Conservation (phyloP, 2,888 invertebrate genomes). For the Lissonota sp. region DNA sequence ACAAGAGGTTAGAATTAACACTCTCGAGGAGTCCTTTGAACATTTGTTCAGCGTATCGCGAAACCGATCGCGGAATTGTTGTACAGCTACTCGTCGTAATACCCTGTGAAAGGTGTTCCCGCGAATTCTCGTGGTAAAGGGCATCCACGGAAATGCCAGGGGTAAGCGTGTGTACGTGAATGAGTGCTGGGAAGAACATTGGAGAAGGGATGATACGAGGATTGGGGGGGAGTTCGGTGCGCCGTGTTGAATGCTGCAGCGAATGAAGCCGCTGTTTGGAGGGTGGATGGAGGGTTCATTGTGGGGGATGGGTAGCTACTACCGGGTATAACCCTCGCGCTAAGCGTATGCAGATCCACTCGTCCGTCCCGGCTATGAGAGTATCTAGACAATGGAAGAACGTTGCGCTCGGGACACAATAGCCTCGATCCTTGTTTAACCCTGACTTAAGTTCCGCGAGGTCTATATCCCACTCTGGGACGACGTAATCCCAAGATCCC, state of each 20-base stretch:
- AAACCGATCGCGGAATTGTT: not conserved
- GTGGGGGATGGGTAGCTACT: conserved; percentile 45
- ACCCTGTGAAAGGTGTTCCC: conserved; percentile 13
- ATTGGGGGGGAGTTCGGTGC: conserved; percentile 29
- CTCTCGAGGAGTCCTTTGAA: not conserved
- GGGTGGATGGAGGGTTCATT: not conserved
- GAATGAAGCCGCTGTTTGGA: conserved; percentile 45
- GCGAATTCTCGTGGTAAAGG: conserved; percentile 11
- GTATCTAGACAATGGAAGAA: conserved; percentile 81
- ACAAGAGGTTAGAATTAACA: conserved; percentile 18
- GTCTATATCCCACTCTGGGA: conserved; percentile 81
- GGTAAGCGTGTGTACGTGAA: not conserved
- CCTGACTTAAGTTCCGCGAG: conserved; percentile 83
- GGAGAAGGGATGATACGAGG: conserved; percentile 54
- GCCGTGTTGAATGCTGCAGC: conserved; percentile 71
- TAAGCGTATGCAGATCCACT: conserved; percentile 84
- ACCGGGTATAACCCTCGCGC: conserved; percentile 79
- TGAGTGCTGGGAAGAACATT: conserved; percentile 58
- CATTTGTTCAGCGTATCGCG: conserved; percentile 1
- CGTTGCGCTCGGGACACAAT: conserved; percentile 79
- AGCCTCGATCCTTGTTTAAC: conserved; percentile 84
- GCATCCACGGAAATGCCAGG: conserved; percentile 1
- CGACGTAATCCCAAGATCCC: conserved; percentile 81
- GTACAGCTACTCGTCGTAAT: conserved; percentile 25
- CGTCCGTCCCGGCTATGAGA: conserved; percentile 75